Evolutionary conservation across 2,113 vertebrate genomes (phyloP), one percentile per base, ranked within the genome.

Genomic region (Seriola quinqueradiata): DNA sequence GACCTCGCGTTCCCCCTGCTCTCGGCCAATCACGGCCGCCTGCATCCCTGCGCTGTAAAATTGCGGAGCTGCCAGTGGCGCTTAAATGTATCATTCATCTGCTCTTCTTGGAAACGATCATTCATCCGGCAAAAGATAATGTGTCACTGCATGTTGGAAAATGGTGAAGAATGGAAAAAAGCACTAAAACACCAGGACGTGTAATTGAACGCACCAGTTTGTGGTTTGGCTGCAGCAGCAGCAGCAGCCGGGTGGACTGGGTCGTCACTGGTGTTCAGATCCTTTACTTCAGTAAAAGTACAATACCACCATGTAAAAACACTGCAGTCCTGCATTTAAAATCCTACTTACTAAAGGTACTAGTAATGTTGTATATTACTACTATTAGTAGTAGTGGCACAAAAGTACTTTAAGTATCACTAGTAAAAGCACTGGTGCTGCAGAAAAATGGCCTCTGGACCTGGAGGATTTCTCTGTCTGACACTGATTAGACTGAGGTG

Each of bases 1-100:
- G 88, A 92, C 92, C 90, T 55, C 0, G 13, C 64, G 66, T 70
- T 38, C 87, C 52, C 44, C 32, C 40, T 12, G 52, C 71, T 85
- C 23, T 0, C 70, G 77, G 84, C 92, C 90, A 91, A 93, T 92
- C 82, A 76, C 78, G 69, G 52, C 64, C 14, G 11, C 0, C 14
- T 16, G 80, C 60, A 50, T 52, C 73, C 54, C 46, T 10, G n/a
- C 1, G 42, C 57, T n/a, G 46, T 58, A 87, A 28, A 82, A 87
- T 77, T 85, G 60, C 55, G n/a, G 74, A 16, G 70, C 90, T 85
- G 74, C 46, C 19, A 25, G 4, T 32, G 81, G 50, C 59, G 61
- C 58, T 82, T 75, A 87, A 89, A 91, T 90, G 82, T 81, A 84
- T 89, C 79, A 91, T 90, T 87, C 77, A 89, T 87, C 17, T 64